phyloP scores from a whole-genome alignment of 1,140 invertebrate species.

The Drosophila equinoxialis region DNA sequence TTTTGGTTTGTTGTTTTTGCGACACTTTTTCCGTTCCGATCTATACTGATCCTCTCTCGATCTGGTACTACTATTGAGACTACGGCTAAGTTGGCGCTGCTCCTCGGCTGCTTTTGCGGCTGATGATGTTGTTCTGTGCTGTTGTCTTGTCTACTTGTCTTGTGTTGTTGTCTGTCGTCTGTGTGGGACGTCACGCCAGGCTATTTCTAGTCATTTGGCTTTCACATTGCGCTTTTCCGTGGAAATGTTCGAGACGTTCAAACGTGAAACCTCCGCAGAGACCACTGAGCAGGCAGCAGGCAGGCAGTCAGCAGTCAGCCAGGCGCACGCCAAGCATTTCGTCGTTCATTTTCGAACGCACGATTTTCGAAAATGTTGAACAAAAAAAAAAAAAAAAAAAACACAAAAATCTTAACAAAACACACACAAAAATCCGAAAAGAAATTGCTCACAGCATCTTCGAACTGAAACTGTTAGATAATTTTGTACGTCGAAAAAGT shows the following conservation, averaged over 20 bases:
- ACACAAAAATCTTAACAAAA: no score
- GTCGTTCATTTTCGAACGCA: slow-evolving; percentile 54
- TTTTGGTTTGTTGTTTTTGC: slow-evolving; percentile 1
- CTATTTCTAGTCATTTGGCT: slow-evolving; percentile 79
- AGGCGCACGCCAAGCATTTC: slow-evolving; percentile 45
- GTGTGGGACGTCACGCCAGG: slow-evolving; percentile 74
- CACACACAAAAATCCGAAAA: no score
- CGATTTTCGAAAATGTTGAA: slow-evolving; percentile 38
- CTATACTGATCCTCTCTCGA: slow-evolving; percentile 48
- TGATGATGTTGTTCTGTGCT: slow-evolving; percentile 52
- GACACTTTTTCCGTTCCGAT: slow-evolving; percentile 29
- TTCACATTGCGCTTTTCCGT: slow-evolving; percentile 81
- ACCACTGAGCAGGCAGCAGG: slow-evolving; percentile 70
- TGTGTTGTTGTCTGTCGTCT: slow-evolving; percentile 50
- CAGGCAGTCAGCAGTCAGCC: slow-evolving; percentile 34
- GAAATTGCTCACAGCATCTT: slow-evolving; percentile 24
- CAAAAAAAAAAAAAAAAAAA: background rate
- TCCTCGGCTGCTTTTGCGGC: background rate
- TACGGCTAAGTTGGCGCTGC: slow-evolving; percentile 24
- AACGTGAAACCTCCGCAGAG: slow-evolving; percentile 83
- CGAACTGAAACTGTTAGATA: slow-evolving; percentile 63
- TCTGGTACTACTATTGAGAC: slow-evolving; percentile 57
- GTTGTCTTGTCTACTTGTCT: slow-evolving; percentile 22
- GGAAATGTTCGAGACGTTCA: slow-evolving; percentile 78
- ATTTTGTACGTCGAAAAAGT: slow-evolving; percentile 60